phyloP scores from a whole-genome alignment of 2,888 invertebrate species.

The Brachyptera risi region DNA sequence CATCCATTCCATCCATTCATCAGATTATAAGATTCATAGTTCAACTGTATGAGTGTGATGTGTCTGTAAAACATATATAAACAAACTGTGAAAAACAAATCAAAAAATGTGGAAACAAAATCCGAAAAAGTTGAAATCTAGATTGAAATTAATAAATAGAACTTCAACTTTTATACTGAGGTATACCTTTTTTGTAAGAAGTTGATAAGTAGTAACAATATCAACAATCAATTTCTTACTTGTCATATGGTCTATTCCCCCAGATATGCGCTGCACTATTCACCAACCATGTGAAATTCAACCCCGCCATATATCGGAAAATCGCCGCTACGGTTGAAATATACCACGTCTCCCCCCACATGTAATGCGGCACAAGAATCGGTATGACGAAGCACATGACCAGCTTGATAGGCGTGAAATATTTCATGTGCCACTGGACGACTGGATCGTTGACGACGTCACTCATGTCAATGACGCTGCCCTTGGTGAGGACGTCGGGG shows the following conservation, averaged over 20 bases:
- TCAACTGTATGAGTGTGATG: too few relatives aligned
- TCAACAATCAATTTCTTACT: too few relatives aligned
- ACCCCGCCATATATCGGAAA: conserved; percentile 48
- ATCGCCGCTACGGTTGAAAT: conserved; percentile 48
- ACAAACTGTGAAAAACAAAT: too few relatives aligned
- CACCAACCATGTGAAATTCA: conserved; percentile 57
- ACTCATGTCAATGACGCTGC: conserved; percentile 74
- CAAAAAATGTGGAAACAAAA: too few relatives aligned
- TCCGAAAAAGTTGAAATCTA: too few relatives aligned
- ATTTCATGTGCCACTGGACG: conserved; percentile 70
- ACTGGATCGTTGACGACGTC: conserved; percentile 76
- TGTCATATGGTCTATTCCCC: conserved; percentile 41
- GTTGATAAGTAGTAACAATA: too few relatives aligned
- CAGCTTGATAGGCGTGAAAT: conserved; percentile 50
- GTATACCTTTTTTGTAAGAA: too few relatives aligned
- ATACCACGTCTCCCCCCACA: conserved; percentile 53
- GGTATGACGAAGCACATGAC: conserved; percentile 56
- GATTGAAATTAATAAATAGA: too few relatives aligned
- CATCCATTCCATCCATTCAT: too few relatives aligned
- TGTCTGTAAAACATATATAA: too few relatives aligned
- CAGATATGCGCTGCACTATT: conserved; percentile 56
- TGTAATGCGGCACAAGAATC: conserved; percentile 50
- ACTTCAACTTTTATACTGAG: too few relatives aligned
- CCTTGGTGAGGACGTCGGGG: conserved; percentile 74
- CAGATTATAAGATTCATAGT: too few relatives aligned